These are phyloP conservation scores for Archips xylosteana DNA, from an alignment of 2,888 invertebrate species.

Conservation along the genomic window DNA sequence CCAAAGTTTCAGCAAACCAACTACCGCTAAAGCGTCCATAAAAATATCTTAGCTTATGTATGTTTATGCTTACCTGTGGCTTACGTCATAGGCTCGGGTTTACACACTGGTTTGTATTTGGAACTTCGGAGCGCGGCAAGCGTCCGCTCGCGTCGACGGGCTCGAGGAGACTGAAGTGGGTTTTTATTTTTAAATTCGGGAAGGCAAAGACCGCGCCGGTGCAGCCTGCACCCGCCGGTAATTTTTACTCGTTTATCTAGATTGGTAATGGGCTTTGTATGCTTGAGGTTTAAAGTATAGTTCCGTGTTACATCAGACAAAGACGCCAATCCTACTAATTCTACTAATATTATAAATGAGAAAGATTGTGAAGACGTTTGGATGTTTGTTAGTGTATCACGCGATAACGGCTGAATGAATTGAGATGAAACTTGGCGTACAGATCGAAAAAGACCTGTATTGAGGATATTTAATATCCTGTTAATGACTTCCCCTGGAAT, in stretches of 20 bases:
- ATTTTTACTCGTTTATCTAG: background rate
- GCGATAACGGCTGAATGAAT: no score
- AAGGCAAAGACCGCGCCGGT: slow-evolving; percentile 52
- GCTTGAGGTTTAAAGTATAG: background rate
- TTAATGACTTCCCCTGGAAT: no score
- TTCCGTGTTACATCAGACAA: background rate
- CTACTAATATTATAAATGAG: no score
- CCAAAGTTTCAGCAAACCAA: slow-evolving; percentile 65
- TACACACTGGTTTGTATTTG: slow-evolving; percentile 56
- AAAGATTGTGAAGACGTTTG: no score
- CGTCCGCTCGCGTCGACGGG: slow-evolving; percentile 51
- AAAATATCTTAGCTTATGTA: slow-evolving; percentile 53
- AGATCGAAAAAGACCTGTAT: no score
- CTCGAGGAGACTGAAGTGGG: slow-evolving; percentile 61
- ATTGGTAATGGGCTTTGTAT: background rate
- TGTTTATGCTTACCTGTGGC: slow-evolving; percentile 46
- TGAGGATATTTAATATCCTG: no score
- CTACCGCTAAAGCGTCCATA: slow-evolving; percentile 52
- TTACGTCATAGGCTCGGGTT: slow-evolving; percentile 52
- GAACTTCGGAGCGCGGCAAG: slow-evolving; percentile 53
- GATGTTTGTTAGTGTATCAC: no score
- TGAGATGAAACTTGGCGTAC: no score
- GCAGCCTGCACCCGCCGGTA: slow-evolving; percentile 57
- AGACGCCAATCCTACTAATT: background rate
- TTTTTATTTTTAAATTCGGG: slow-evolving; percentile 54